phyloP scores from a whole-genome alignment of 2,888 invertebrate genomes.

The Troides oblongomaculatus region DNA sequence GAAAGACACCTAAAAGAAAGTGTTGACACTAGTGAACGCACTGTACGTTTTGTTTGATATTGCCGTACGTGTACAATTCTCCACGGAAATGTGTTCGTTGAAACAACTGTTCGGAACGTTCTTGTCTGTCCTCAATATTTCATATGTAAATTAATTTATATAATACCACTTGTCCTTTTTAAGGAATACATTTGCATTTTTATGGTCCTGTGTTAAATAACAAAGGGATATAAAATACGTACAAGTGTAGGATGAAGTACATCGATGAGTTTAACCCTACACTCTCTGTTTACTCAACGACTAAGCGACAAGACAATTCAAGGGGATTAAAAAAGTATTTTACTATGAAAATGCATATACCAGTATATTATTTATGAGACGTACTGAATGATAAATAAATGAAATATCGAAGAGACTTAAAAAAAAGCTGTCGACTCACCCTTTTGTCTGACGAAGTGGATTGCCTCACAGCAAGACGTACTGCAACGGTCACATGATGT shows the following conservation, averaged over 20 bases:
- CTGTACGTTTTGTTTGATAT: constrained; percentile 23
- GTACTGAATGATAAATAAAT: too few relatives aligned
- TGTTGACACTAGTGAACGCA: constrained; percentile 39
- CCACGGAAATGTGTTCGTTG: constrained; percentile 20
- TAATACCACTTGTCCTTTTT: not conserved
- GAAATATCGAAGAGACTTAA: not conserved
- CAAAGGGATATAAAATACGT: not conserved
- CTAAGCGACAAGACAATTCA: too few relatives aligned
- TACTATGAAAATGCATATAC: too few relatives aligned
- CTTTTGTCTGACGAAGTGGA: constrained; percentile 33
- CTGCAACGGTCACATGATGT: not conserved
- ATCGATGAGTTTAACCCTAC: too few relatives aligned
- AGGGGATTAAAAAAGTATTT: too few relatives aligned
- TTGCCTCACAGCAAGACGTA: not conserved
- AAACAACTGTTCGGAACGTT: constrained; percentile 7
- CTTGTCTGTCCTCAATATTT: not conserved
- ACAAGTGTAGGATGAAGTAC: too few relatives aligned
- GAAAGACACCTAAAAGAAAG: constrained; percentile 45
- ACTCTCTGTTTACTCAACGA: too few relatives aligned
- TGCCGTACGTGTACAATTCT: constrained; percentile 40
- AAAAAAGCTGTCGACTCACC: constrained; percentile 62
- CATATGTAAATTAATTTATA: not conserved
- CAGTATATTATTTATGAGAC: too few relatives aligned
- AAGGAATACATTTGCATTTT: not conserved
- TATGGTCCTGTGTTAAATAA: not conserved